Evolutionary conservation across 2,888 invertebrate species (phyloP).

Genomic region (Tetanocera ferruginea): DNA sequence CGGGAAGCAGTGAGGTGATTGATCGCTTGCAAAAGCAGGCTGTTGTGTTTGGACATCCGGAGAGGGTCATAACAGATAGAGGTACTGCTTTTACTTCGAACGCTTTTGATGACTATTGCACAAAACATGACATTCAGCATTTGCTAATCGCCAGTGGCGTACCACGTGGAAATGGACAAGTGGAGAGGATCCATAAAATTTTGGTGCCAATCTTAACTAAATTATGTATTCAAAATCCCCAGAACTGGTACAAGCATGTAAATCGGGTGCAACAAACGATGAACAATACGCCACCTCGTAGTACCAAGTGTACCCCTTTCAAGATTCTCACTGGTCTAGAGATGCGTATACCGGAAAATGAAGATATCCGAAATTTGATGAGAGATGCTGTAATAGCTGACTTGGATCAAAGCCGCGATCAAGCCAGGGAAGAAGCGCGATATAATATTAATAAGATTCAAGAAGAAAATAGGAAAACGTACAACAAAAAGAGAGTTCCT

Average conservation of each 20-base stretch:
- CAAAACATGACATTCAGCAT: conserved; percentile 41
- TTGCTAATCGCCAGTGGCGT: conserved; percentile 37
- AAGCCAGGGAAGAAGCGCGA: neutral
- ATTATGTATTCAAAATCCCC: conserved; percentile 17
- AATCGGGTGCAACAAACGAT: neutral
- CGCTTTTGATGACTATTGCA: conserved; percentile 54
- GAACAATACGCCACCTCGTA: neutral
- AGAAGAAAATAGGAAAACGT: neutral
- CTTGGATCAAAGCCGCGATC: neutral
- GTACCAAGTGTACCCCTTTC: neutral
- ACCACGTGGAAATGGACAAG: conserved; percentile 50
- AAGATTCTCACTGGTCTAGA: neutral
- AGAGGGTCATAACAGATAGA: conserved; percentile 40
- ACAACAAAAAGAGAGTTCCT: neutral
- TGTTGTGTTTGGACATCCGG: conserved; percentile 45
- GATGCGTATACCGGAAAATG: neutral
- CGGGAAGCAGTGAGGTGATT: conserved; percentile 55
- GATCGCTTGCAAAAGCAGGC: conserved; percentile 55
- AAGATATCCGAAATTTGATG: neutral
- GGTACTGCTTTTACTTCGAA: conserved; percentile 42
- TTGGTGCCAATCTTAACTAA: conserved; percentile 36
- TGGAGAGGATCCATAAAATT: conserved; percentile 52
- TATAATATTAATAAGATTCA: neutral
- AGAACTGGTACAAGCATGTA: conserved; percentile 30
- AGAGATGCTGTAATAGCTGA: neutral